These are phyloP conservation scores for Clinocottus analis DNA, from an alignment of 2,113 vertebrate species.

Conservation along the genomic window DNA sequence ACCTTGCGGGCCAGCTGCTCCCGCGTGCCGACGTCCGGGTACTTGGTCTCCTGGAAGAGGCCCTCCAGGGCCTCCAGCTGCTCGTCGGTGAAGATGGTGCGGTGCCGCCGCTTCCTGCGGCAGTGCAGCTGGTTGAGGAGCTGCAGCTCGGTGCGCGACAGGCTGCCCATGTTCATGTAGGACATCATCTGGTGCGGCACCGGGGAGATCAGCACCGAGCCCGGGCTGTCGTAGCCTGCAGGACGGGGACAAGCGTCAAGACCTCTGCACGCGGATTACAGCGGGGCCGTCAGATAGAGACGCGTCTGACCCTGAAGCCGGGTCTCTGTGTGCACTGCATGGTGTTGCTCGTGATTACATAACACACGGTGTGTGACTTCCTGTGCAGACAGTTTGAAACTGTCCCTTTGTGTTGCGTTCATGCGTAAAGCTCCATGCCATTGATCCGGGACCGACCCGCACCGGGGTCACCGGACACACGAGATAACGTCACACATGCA, in stretches of 20 bases:
- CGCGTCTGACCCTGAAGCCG: neutral
- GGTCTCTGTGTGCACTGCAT: neutral
- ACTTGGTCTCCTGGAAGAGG: constrained; percentile 98
- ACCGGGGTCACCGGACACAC: neutral
- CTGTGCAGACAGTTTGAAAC: neutral
- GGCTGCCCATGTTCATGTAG: constrained; percentile 95
- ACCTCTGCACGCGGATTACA: neutral
- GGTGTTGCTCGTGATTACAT: neutral
- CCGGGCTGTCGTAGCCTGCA: constrained; percentile 91
- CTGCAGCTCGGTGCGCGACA: constrained; percentile 96
- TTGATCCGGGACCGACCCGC: neutral
- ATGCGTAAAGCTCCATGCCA: neutral
- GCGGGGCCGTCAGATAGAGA: neutral
- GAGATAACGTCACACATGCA: neutral
- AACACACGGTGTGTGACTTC: neutral
- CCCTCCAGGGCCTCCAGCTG: constrained; percentile 97
- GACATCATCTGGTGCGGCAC: constrained; percentile 97
- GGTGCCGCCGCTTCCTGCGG: constrained; percentile 92
- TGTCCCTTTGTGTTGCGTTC: too few relatives aligned
- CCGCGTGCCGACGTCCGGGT: constrained; percentile 96
- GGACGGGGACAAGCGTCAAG: neutral
- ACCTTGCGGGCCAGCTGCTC: constrained; percentile 97
- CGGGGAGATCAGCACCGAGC: constrained; percentile 93
- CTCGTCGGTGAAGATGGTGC: constrained; percentile 98
- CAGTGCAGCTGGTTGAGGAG: constrained; percentile 97